Conservation (phyloP, 2,888 invertebrate genomes). For the Steinernema scapterisci region DNA sequence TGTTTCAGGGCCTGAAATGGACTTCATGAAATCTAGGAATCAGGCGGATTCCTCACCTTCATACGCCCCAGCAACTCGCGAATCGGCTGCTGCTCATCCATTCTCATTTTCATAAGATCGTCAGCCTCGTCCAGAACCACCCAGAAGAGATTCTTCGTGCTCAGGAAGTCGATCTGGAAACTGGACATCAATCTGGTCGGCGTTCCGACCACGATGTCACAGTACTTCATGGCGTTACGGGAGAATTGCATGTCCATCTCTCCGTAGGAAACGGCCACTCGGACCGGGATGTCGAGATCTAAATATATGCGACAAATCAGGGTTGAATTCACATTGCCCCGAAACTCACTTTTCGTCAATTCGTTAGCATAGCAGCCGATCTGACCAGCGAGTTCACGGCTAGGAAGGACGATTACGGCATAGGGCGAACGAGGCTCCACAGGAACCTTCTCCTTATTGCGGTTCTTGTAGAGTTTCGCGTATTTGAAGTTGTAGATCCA, state of each 20-base stretch:
- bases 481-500: background rate
- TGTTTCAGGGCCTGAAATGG: background rate
- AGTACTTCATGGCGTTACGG: background rate
- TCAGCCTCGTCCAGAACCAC: conserved; percentile 12
- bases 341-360: background rate
- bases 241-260: background rate
- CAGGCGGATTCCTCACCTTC: background rate
- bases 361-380: conserved; percentile 22
- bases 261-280: conserved; percentile 5
- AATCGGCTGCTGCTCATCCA: background rate
- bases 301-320: too few relatives aligned
- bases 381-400: conserved; percentile 10
- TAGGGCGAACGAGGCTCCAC: background rate
- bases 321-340: too few relatives aligned
- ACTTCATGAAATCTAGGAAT: background rate
- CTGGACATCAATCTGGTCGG: background rate
- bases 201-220: conserved; percentile 13
- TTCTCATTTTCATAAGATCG: background rate
- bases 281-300: background rate
- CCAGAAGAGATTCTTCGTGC: background rate
- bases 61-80: background rate
- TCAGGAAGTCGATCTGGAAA: conserved; percentile 2
- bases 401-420: background rate
- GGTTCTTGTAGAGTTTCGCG: background rate
- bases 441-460: background rate